Evolutionary conservation across 1,140 invertebrate species (phyloP).

Genomic region (Drosophila kepulauana): DNA sequence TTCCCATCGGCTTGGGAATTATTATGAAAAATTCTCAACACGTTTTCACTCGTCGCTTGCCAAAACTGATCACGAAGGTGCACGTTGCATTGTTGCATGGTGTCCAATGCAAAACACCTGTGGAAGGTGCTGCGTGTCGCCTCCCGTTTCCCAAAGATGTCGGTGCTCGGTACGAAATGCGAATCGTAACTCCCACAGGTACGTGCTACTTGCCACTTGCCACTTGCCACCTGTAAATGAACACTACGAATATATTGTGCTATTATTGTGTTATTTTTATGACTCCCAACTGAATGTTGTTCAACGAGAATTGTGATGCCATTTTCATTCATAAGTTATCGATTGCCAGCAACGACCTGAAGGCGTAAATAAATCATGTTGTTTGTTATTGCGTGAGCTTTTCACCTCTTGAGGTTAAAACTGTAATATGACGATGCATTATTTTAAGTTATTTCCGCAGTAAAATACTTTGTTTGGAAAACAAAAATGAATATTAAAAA

Average conservation of each 20-base stretch:
- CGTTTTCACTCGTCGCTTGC: constrained; percentile 45
- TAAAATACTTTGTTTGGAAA: no score
- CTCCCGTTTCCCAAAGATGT: constrained; percentile 27
- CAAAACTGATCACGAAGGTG: constrained; percentile 40
- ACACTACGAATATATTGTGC: background rate
- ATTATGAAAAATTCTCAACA: constrained; percentile 69
- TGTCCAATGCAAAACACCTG: constrained; percentile 47
- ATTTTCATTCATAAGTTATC: constrained; percentile 23
- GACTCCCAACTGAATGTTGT: constrained; percentile 7
- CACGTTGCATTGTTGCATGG: constrained; percentile 1
- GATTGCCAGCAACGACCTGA: constrained; percentile 33
- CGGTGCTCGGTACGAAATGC: constrained; percentile 44
- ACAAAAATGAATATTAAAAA: no score
- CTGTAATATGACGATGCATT: no score
- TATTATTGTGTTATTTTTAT: constrained; percentile 3
- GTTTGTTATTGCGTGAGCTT: constrained; percentile 1
- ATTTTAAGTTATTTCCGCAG: no score
- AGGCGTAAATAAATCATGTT: background rate
- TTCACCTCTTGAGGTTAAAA: background rate
- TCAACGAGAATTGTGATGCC: constrained; percentile 40
- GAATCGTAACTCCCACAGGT: background rate
- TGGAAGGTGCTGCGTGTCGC: constrained; percentile 2
- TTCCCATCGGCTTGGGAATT: constrained; percentile 59
- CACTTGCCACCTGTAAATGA: constrained; percentile 36
- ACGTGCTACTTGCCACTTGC: constrained; percentile 34